Percentiles rank a stretch among this genome's conserved stretches.
Evolutionary conservation across 2,113 vertebrate species (phyloP).

Genomic region (Lichenostomus cassidix): DNA sequence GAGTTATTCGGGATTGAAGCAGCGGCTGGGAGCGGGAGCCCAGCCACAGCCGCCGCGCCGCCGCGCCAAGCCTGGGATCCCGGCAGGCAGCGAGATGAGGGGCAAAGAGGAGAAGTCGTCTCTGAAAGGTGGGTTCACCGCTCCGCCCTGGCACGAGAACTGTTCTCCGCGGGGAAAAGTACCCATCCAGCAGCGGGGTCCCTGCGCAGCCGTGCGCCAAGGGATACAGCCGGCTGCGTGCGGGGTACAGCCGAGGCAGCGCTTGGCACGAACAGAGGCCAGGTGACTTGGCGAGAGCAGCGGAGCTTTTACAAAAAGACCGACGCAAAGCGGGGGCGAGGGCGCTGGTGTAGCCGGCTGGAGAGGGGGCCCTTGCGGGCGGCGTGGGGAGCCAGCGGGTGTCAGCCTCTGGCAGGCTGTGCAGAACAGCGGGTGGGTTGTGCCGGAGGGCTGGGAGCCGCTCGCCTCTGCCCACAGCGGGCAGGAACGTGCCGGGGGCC

Average conservation of each 20-base stretch:
- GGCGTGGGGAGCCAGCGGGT: not conserved
- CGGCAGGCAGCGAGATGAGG: conserved; percentile 67
- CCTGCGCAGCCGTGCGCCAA: not conserved
- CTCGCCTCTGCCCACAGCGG: not conserved
- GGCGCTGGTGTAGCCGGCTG: not conserved
- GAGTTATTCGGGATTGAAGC: not conserved
- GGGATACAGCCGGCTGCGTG: not conserved
- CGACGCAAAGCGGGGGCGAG: not conserved
- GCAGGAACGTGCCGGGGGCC: not conserved
- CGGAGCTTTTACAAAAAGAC: not conserved
- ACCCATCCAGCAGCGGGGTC: not conserved
- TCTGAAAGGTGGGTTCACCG: conserved; percentile 73
- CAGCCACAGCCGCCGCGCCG: not conserved
- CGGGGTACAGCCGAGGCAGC: not conserved
- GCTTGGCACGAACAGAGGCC: not conserved
- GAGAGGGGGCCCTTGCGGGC: not conserved
- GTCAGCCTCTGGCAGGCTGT: not conserved
- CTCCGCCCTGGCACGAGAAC: not conserved
- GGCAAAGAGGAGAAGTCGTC: conserved; percentile 74
- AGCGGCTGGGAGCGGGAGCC: not conserved
- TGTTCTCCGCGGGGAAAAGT: not conserved
- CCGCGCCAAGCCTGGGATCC: not conserved
- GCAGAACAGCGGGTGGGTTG: not conserved
- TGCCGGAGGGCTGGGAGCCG: not conserved
- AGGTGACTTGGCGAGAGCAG: not conserved